Evolutionary conservation across 2,888 invertebrate species (phyloP).

Genomic region (Augiades crinisus): DNA sequence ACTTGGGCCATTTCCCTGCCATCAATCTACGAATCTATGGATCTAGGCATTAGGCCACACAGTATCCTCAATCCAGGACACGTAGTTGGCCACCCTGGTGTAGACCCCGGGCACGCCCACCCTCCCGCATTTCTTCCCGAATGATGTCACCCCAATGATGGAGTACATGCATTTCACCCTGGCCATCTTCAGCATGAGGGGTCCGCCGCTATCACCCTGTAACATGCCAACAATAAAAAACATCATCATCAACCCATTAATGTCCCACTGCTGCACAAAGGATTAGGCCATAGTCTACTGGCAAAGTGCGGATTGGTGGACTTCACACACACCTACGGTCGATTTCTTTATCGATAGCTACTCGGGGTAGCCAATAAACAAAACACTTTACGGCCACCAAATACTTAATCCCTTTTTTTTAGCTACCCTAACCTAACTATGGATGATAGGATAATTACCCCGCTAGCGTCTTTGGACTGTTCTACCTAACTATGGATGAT

Average conservation of each 20-base stretch:
- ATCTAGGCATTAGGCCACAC: too few species aligned
- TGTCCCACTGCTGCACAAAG: background rate
- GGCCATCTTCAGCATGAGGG: conserved; percentile 65
- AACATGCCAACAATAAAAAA: too few species aligned
- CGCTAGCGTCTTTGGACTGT: conserved; percentile 51
- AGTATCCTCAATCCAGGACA: conserved; percentile 80
- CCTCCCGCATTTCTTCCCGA: conserved; percentile 63
- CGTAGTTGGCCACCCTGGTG: conserved; percentile 73
- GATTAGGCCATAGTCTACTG: too few species aligned
- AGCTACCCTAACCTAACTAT: too few species aligned
- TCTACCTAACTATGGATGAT: too few species aligned
- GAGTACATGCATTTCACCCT: conserved; percentile 70
- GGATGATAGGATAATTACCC: conserved; percentile 39
- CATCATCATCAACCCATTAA: too few species aligned
- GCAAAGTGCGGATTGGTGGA: too few species aligned
- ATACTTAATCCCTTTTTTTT: background rate
- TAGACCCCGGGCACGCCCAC: conserved; percentile 74
- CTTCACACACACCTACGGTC: too few species aligned
- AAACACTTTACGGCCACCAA: background rate
- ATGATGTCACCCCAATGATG: conserved; percentile 76
- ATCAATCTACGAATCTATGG: too few species aligned
- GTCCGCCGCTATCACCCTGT: conserved; percentile 87
- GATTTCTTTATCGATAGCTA: too few species aligned
- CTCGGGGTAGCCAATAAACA: too few species aligned
- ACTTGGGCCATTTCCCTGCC: too few species aligned